Evolutionary conservation across 2,797 vertebrate genomes (phyloP), one percentile per base, ranked within the genome.

Genomic region (Erethizon dorsatum): DNA sequence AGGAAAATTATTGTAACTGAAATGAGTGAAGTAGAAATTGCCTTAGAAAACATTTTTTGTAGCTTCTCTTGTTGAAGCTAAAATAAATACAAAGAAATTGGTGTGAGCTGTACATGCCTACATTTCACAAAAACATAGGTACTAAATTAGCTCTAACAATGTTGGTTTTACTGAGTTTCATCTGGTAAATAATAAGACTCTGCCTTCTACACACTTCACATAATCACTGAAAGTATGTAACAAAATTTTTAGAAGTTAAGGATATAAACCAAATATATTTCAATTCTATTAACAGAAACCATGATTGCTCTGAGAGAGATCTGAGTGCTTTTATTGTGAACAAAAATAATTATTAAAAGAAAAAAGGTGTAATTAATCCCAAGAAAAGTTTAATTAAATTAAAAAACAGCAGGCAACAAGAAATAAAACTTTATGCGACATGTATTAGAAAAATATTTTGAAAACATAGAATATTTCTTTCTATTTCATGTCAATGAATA

Each of bases 381-480:
- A n/a, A 94, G 56, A 45, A 91, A 95, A 90, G 6, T 92, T 97
- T 95, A 97, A 95, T 92, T 97, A 95, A 94, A 83, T 89, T 94
- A 59, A n/a, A 56, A 93, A 92, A 71, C 77, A 20, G 15, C 89
- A 94, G 14, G 1, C 26, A 50, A 86, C 8, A 75, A 71, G 82
- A 91, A 96, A 80, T 94, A 65, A 83, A 87, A 97, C 83, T 93
- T 95, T 94, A 85, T 54, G 67, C 54, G 59, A 94, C 26, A 83
- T 63, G 2, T 50, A 91, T 67, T 97, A 90, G n/a, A 31, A 90
- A 96, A 96, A 94, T 84, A 85, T 86, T 90, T 73, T 84, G 18
- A 73, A 91, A 94, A 95, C 83, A 65, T 24, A 56, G 17, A 54
- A 14, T 90, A 57, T 80, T 78, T 93, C 14, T 94, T 95, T 97